These are phyloP conservation scores for Sycophila sp. DNA, from an alignment of 1,140 invertebrate genomes.

Conservation along the genomic window DNA sequence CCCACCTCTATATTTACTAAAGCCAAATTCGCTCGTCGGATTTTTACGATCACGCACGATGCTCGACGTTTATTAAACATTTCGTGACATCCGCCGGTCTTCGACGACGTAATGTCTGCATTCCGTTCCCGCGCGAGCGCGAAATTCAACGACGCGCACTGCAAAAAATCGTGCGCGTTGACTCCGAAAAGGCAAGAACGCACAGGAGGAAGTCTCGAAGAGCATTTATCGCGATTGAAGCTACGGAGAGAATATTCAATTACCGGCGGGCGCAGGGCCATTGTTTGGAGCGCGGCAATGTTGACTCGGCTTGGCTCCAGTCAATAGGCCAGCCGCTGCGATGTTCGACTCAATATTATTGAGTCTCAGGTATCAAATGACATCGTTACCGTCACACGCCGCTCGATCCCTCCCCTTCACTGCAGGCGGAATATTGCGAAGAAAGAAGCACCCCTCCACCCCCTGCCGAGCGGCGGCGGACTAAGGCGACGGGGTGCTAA, in stretches of 20 bases:
- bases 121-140: not conserved
- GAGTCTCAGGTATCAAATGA: slow-evolving; percentile 24
- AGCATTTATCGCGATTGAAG: slow-evolving; percentile 19
- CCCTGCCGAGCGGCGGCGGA: not conserved
- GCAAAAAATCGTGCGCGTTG: not conserved
- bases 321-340: not conserved
- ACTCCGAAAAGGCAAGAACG: not conserved
- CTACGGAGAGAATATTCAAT: slow-evolving; percentile 5
- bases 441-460: not conserved
- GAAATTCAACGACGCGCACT: too few species aligned
- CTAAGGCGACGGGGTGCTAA: slow-evolving; percentile 7
- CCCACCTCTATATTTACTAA: too few species aligned
- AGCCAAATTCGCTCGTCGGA: too few species aligned
- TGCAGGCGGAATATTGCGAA: slow-evolving; percentile 24
- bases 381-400: not conserved
- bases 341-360: slow-evolving; percentile 28
- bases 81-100: too few species aligned
- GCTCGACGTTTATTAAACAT: too few species aligned
- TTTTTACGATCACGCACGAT: too few species aligned
- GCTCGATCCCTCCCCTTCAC: slow-evolving; percentile 1
- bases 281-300: slow-evolving; percentile 16
- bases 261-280: not conserved
- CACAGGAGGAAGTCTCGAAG: not conserved
- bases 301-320: slow-evolving; percentile 4
- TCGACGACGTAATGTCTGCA: too few species aligned